Percentiles rank a stretch among this genome's conserved stretches.
phyloP scores from a whole-genome alignment of 2,113 vertebrate genomes.

The Mohoua ochrocephala region DNA sequence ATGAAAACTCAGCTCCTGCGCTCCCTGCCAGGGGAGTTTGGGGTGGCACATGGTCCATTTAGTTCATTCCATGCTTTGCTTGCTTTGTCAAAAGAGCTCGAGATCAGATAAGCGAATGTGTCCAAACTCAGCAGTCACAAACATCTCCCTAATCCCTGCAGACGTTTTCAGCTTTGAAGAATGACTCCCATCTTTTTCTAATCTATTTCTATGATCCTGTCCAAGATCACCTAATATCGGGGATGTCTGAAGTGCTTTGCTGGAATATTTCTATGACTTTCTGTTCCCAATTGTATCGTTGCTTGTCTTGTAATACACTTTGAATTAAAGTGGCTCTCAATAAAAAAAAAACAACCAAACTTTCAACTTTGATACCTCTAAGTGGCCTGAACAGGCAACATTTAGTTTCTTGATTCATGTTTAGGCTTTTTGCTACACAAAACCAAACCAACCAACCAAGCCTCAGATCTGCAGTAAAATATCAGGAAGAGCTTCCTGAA shows the following conservation, averaged over 20 bases:
- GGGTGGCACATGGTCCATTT: background rate
- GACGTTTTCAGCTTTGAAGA: background rate
- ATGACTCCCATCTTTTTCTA: background rate
- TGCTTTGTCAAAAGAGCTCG: background rate
- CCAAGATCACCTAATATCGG: background rate
- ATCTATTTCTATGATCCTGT: background rate
- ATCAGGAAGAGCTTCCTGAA: background rate
- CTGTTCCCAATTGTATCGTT: background rate
- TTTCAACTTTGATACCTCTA: background rate
- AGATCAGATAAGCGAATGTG: background rate
- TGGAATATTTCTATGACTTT: background rate
- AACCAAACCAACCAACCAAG: background rate
- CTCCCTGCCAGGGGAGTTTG: background rate
- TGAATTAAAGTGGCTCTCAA: background rate
- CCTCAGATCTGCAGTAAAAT: background rate
- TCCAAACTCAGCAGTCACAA: background rate
- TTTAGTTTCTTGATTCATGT: background rate
- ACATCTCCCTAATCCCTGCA: background rate
- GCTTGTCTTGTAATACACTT: conserved; percentile 14
- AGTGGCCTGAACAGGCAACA: background rate
- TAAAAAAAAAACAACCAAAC: background rate
- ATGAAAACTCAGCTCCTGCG: background rate
- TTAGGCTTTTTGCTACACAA: background rate
- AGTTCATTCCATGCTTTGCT: background rate
- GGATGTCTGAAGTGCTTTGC: background rate